A percentile compares a stretch with the other conserved stretches of the same genome.
phyloP scores from a whole-genome alignment of 2,888 invertebrate genomes.

The Maniola hyperantus region DNA sequence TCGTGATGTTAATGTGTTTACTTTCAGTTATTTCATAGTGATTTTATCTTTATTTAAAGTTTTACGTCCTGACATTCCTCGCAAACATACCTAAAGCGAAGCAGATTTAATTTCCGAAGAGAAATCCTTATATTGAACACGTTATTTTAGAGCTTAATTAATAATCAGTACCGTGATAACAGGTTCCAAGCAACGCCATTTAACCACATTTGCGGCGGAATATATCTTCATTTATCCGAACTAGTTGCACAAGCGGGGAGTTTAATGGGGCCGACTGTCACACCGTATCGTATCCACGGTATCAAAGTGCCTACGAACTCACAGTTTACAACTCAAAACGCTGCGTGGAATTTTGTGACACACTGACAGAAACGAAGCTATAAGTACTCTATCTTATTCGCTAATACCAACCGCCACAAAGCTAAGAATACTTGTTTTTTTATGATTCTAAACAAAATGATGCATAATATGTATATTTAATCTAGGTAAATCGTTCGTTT shows the following conservation, averaged over 20 bases:
- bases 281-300: conserved; percentile 49
- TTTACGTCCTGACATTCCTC: neutral
- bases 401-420: too few species aligned
- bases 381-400: too few species aligned
- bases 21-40: too few species aligned
- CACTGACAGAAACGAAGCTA: too few species aligned
- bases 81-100: conserved; percentile 9
- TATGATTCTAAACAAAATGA: neutral
- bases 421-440: neutral
- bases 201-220: conserved; percentile 51
- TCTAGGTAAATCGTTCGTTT: neutral
- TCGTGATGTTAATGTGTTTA: too few species aligned
- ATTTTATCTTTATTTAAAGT: neutral
- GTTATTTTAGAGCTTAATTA: conserved; percentile 35
- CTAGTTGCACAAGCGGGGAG: conserved; percentile 37
- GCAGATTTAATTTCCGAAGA: conserved; percentile 16
- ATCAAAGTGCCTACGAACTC: neutral
- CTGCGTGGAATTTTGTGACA: too few species aligned
- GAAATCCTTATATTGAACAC: conserved; percentile 17
- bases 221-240: conserved; percentile 65
- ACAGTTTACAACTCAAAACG: neutral
- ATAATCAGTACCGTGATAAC: conserved; percentile 40
- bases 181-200: conserved; percentile 42
- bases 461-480: neutral
- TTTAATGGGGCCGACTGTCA: conserved; percentile 46